These are phyloP conservation scores for Tipula unca DNA, from an alignment of 2,888 invertebrate genomes.

Conservation along the genomic window DNA sequence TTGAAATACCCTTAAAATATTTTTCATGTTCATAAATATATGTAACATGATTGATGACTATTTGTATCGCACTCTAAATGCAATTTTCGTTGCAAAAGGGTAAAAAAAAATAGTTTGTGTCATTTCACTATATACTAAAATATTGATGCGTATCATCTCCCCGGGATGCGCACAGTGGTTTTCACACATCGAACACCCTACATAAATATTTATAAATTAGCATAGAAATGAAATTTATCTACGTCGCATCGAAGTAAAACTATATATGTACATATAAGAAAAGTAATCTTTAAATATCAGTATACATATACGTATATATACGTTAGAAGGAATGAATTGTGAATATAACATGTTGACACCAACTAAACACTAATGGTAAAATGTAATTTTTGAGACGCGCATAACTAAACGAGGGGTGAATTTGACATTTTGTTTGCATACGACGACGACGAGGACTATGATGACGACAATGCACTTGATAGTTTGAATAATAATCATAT, in stretches of 20 bases:
- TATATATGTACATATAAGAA: too few relatives aligned
- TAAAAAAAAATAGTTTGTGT: neutral
- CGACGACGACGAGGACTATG: neutral
- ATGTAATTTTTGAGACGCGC: neutral
- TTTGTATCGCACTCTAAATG: neutral
- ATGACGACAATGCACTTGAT: neutral
- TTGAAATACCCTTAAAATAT: neutral
- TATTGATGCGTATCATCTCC: neutral
- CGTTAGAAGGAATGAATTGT: neutral
- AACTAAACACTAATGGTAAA: neutral
- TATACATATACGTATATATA: too few relatives aligned
- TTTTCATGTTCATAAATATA: neutral
- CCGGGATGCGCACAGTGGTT: neutral
- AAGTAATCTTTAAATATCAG: neutral
- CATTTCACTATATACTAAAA: neutral
- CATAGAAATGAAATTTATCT: neutral
- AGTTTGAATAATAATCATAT: slow-evolving; percentile 8
- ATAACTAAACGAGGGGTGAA: neutral
- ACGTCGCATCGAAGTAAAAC: neutral
- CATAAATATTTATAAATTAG: neutral
- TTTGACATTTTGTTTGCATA: neutral
- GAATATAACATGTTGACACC: neutral
- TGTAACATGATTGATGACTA: neutral
- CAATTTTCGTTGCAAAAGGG: neutral
- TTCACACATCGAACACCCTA: neutral